Evolutionary conservation across 2,888 invertebrate genomes (phyloP), one percentile per base, ranked within the genome.

Genomic region (Bedellia somnulentella): DNA sequence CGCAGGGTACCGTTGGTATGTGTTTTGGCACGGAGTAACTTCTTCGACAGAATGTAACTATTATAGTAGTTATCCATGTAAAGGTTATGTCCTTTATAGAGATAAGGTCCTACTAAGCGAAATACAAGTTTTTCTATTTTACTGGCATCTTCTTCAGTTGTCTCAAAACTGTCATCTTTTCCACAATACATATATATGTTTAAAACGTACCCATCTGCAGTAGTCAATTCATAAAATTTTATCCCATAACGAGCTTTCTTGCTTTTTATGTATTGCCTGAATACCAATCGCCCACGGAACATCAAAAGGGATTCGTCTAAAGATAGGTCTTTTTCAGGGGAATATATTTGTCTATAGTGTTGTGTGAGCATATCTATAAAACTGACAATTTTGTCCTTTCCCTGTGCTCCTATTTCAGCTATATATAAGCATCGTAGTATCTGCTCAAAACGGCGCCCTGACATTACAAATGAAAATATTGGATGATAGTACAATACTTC

Each of bases 191-290:
- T 21, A 21, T n/a, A 21, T 21, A 21, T 10, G 10, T 21, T 21
- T 10, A 21, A 21, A 21, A 21, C 21, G 21, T 21, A 21, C 10
- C 24, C 24, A 24, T 24, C 24, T n/a, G 24, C 6, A 11, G 24
- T 24, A 11, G 24, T n/a, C 12, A 24, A 10, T 24, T 24, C 24
- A 12, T 12, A 11, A 24, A 24, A 11, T 11, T 24, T 24, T 24
- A 24, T 12, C n/a, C 12, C 10, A 12, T 21, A 21, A 8, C 10
- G 8, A n/a, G 21, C 21, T 21, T 21, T 21, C 21, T 21, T 21
- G 21, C 10, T 21, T 21, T 21, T 21, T 21, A 21, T 21, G 21
- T 21, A 21, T 21, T 21, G 21, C 10, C 21, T 21, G 10, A 2
- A 21, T 21, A 21, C 21, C 21, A 21, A 10, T 10, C 21, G 8